Base-by-base conservation (phyloP, 2,113 vertebrate species). In the Pontoporia blainvillei region DNA sequence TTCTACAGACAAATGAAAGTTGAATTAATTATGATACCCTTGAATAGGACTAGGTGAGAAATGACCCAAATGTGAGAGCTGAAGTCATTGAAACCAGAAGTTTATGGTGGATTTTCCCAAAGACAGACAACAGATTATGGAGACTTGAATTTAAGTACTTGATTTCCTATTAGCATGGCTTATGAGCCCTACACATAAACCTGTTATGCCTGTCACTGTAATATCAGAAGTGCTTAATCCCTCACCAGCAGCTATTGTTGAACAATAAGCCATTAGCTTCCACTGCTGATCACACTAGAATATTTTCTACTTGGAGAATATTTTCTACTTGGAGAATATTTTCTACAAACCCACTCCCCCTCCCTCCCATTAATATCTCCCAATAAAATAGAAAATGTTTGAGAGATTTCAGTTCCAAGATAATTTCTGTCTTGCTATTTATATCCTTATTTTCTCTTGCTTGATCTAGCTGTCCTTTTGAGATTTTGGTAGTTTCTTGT, bases 21-120 rank as follows among this genome's bases (percentile, higher is more conserved):
- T 94, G 52, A 89, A 71, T 86, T 92, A 90, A 94, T 92, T 95
- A 71, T 66, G 78, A 92, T 61, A 25, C 1, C 20, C 2, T 90
- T 89, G 79, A 46, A 75, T 84, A 86, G 23, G 4, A 29, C 12
- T 44, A 72, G 11, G 17, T 81, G 31, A 54, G 9, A 95, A 94
- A 82, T 52, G 14, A 2, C 20, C 23, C 54, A 67, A 31, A 36
- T 27, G 20, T 78, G 36, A 78, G 21, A 86, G 44, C 25, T 66
- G 31, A 66, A 85, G 71, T 94, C 41, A 78, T 6, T 39, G 46
- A 94, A 95, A 71, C 6, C 29, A 21, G 59, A 66, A 76, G 20
- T 78, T 54, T 86, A 6, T 39, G 66, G 94, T 25, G n/a, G 12
- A 54, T 88, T 93, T 90, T 41, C 21, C 21, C 36, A 95, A 82